Percentiles rank a stretch among this genome's conserved stretches.
These are phyloP conservation scores for Phenganax marumi DNA, from an alignment of 92 coral and sea anemone genomes.

Conservation along the genomic window DNA sequence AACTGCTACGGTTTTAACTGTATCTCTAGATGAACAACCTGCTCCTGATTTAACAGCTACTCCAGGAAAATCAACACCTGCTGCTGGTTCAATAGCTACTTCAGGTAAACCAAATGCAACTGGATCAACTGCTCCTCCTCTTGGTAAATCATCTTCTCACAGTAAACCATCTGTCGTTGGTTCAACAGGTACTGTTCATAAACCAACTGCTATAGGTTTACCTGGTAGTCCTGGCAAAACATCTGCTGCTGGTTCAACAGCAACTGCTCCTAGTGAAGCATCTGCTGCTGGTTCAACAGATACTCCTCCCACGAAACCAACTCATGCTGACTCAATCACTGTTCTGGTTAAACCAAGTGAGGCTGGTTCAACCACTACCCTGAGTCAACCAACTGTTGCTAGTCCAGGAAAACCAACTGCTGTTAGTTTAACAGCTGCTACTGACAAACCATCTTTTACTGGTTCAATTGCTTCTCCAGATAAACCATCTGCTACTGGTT, in stretches of 20 bases:
- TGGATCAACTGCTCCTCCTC: too few species aligned
- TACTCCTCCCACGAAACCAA: neutral
- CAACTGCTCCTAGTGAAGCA: neutral
- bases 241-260: neutral
- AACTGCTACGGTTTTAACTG: neutral
- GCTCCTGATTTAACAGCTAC: slow-evolving; percentile 5
- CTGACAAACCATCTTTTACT: neutral
- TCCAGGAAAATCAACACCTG: neutral
- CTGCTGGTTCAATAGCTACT: neutral
- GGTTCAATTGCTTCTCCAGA: neutral
- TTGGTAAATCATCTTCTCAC: too few species aligned
- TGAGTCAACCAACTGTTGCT: neutral
- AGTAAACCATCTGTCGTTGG: too few species aligned
- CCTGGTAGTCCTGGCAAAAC: too few species aligned
- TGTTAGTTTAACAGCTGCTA: neutral
- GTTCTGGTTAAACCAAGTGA: neutral
- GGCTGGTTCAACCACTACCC: neutral
- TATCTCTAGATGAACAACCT: neutral
- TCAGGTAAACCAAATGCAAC: neutral
- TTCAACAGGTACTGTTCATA: too few species aligned
- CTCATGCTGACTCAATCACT: neutral
- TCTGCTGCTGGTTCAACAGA: neutral
- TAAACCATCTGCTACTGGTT: neutral
- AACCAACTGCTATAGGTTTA: too few species aligned
- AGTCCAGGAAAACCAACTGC: neutral